Conservation (phyloP, 1,140 invertebrate species). For the Diachasma alloeum region DNA sequence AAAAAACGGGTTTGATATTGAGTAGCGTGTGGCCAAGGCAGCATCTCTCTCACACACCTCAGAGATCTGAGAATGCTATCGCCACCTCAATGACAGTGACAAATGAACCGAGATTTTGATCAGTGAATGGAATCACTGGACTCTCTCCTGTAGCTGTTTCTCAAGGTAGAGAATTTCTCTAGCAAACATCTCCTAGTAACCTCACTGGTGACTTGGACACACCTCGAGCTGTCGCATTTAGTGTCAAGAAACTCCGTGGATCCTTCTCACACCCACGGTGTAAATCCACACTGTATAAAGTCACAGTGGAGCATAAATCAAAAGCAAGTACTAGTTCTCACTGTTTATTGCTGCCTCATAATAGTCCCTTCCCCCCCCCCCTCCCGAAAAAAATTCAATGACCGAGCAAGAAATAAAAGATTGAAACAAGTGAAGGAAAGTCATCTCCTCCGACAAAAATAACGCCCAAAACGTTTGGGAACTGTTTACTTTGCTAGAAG, state of each 20-base stretch:
- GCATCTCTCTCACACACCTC: not conserved
- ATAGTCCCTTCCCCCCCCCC: not conserved
- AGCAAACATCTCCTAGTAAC: slow-evolving; percentile 47
- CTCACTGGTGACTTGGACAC: slow-evolving; percentile 25
- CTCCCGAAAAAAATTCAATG: not conserved
- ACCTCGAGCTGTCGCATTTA: not conserved
- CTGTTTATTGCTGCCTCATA: not conserved
- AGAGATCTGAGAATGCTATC: slow-evolving; percentile 60
- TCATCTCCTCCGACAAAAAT: not conserved
- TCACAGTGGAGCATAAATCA: slow-evolving; percentile 4
- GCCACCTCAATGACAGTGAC: slow-evolving; percentile 71
- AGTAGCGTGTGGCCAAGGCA: slow-evolving; percentile 53
- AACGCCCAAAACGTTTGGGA: not conserved
- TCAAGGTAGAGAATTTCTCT: slow-evolving; percentile 46
- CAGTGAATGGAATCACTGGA: slow-evolving; percentile 67
- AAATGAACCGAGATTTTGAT: slow-evolving; percentile 71
- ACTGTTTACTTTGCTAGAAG: slow-evolving; percentile 24
- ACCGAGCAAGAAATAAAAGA: not conserved
- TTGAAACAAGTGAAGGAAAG: not conserved
- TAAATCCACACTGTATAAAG: slow-evolving; percentile 25
- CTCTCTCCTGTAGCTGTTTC: slow-evolving; percentile 43
- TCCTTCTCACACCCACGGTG: not conserved
- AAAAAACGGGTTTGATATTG: slow-evolving; percentile 37
- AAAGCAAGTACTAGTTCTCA: not conserved
- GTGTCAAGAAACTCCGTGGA: not conserved